Conservation (phyloP, 2,888 invertebrate genomes). For the Eledona agricola region DNA sequence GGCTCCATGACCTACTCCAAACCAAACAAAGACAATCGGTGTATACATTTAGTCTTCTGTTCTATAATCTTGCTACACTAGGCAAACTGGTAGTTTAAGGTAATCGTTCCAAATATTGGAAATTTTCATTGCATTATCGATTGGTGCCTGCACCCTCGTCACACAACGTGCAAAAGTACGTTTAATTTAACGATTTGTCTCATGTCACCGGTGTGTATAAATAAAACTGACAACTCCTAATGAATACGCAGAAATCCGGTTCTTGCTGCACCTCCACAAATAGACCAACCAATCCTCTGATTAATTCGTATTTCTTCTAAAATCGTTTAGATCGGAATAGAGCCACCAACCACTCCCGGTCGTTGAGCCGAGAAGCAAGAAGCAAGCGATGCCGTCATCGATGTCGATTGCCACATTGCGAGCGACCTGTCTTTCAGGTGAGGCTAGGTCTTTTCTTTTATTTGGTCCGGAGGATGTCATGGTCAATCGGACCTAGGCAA, state of each 20-base stretch:
- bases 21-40: too few relatives aligned
- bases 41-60: too few relatives aligned
- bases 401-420: conserved; percentile 10
- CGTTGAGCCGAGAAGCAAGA: conserved; percentile 2
- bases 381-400: conserved; percentile 12
- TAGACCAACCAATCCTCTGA: conserved; percentile 4
- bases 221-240: conserved; percentile 3
- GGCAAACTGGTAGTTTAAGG: too few relatives aligned
- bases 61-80: too few relatives aligned
- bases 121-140: too few relatives aligned
- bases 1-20: too few relatives aligned
- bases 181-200: conserved; percentile 9
- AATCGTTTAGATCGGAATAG: conserved; percentile 6
- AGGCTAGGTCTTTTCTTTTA: conserved; percentile 33
- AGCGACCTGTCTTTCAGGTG: conserved; percentile 30
- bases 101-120: too few relatives aligned
- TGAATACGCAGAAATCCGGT: conserved; percentile 8
- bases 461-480: conserved; percentile 24
- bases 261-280: conserved; percentile 21
- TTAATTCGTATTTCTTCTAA: conserved; percentile 11
- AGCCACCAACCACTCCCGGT: conserved; percentile 19
- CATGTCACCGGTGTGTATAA: conserved; percentile 2
- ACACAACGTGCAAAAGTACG: conserved; percentile 18
- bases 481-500: conserved; percentile 36
- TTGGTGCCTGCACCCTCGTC: too few relatives aligned